Conservation (phyloP, 2,113 vertebrate genomes). For the Ageneiosus marmoratus region DNA sequence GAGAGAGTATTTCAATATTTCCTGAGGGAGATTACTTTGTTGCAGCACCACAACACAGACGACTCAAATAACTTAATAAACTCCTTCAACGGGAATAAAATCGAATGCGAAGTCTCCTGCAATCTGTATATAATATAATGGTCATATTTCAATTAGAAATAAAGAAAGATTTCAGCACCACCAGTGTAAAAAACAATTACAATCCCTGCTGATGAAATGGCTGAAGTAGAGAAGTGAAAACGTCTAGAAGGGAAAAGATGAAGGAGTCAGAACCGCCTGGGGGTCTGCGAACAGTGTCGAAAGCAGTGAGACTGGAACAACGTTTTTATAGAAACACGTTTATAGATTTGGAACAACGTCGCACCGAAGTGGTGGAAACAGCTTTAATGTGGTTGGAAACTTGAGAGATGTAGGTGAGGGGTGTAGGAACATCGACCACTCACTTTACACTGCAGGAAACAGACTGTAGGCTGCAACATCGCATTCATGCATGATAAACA, state of each 20-base stretch:
- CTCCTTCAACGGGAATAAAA: neutral
- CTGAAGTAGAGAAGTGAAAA: neutral
- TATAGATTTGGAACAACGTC: neutral
- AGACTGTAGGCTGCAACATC: slow-evolving; percentile 9
- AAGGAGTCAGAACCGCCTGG: slow-evolving; percentile 15
- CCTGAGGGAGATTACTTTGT: neutral
- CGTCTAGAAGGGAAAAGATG: neutral
- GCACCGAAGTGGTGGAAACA: neutral
- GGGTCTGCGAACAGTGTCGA: neutral
- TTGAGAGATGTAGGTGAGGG: neutral
- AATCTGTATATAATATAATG: no score
- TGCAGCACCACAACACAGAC: neutral
- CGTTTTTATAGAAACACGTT: neutral
- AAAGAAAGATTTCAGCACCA: neutral
- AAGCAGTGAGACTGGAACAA: slow-evolving; percentile 21
- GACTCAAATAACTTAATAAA: no score
- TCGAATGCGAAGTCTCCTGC: no score
- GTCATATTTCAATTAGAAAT: neutral
- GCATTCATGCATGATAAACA: slow-evolving; percentile 1
- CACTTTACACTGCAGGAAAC: slow-evolving; percentile 40
- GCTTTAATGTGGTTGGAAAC: slow-evolving; percentile 50
- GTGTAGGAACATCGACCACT: slow-evolving; percentile 1
- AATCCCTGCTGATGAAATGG: neutral
- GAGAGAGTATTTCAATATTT: neutral
- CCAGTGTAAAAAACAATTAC: neutral